phyloP scores from a whole-genome alignment of 1,140 invertebrate species.

The Drosophila navojoa region DNA sequence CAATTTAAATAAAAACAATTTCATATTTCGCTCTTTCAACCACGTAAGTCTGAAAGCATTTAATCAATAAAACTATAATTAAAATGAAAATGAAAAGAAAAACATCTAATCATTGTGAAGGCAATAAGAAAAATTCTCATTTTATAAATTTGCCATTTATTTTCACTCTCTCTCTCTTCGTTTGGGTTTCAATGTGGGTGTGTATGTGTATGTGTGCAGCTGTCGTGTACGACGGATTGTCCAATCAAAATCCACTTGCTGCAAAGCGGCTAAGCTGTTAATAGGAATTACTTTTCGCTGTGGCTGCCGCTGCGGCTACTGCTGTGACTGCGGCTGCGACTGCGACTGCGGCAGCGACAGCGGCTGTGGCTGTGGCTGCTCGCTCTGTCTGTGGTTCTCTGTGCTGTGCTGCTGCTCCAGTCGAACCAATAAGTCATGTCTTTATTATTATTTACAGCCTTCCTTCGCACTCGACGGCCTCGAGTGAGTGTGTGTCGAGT shows the following conservation, averaged over 20 bases:
- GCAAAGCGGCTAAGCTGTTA: slow-evolving; percentile 53
- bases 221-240: slow-evolving; percentile 12
- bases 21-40: neutral
- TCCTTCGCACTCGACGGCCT: slow-evolving; percentile 29
- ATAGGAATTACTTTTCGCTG: slow-evolving; percentile 52
- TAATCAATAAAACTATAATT: neutral
- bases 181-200: neutral
- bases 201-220: neutral
- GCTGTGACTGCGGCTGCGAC: neutral
- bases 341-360: neutral
- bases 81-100: neutral
- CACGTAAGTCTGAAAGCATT: no score
- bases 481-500: slow-evolving; percentile 5
- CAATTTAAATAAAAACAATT: no score
- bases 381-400: neutral
- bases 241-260: slow-evolving; percentile 65
- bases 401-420: slow-evolving; percentile 7
- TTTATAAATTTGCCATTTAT: neutral
- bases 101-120: neutral
- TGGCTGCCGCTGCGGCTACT: neutral
- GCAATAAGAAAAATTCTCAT: neutral
- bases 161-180: neutral
- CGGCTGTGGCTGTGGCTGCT: neutral
- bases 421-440: slow-evolving; percentile 63
- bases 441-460: slow-evolving; percentile 70